Conservation (phyloP, 2,888 invertebrate genomes). For the Colostygia pectinataria region DNA sequence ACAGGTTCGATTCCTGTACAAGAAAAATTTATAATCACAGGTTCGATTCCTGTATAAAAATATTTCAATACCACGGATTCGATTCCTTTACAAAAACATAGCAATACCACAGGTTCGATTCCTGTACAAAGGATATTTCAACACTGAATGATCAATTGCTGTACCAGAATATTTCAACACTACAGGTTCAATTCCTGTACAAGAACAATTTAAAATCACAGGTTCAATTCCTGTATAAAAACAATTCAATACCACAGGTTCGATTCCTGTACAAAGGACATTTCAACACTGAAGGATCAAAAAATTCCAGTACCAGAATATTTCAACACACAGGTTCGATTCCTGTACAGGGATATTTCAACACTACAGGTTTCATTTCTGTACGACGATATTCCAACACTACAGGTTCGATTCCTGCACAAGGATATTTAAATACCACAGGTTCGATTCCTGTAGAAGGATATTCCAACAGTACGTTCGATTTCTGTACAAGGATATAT, state of each 20-base stretch:
- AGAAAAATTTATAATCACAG: background rate
- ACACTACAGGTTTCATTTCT: conserved; percentile 16
- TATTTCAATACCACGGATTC: conserved; percentile 8
- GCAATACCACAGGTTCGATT: conserved; percentile 18
- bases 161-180: background rate
- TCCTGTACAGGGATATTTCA: conserved; percentile 1
- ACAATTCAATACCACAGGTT: background rate
- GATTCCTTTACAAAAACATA: conserved; percentile 13
- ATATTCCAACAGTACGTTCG: conserved; percentile 26
- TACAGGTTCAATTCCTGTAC: conserved; percentile 5
- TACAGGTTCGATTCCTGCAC: conserved; percentile 6
- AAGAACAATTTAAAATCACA: background rate
- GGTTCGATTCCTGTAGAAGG: conserved; percentile 1
- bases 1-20: conserved; percentile 36
- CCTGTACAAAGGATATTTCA: background rate
- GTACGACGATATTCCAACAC: background rate
- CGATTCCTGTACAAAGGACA: background rate
- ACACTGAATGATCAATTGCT: background rate
- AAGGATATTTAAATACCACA: background rate
- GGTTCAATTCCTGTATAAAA: conserved; percentile 36
- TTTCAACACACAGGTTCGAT: conserved; percentile 14
- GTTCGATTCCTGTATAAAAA: background rate
- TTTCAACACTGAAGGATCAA: conserved; percentile 19
- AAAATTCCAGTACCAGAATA: conserved; percentile 12
- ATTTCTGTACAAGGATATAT: conserved; percentile 25